These are phyloP conservation scores for Pristiophorus japonicus DNA, from an alignment of 2,113 vertebrate species.

Conservation along the genomic window DNA sequence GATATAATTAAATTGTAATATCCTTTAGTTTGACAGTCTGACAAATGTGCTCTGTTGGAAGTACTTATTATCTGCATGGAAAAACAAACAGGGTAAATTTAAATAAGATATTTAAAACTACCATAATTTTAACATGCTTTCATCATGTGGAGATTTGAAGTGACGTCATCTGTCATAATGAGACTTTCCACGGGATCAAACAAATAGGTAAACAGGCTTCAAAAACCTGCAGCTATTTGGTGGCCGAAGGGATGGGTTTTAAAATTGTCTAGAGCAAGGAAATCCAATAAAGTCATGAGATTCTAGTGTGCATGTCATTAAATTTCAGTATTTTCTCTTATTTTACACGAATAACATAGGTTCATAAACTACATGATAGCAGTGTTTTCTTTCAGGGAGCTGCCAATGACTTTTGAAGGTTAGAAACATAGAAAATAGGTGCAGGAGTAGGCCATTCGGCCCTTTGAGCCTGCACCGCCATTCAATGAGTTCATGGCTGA, in stretches of 20 bases:
- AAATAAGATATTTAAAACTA: neutral
- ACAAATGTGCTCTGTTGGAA: neutral
- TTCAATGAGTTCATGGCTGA: too few relatives aligned
- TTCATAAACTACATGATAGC: too few relatives aligned
- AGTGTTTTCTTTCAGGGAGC: neutral
- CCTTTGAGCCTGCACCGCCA: too few relatives aligned
- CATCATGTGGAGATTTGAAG: too few relatives aligned
- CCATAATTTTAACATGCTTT: neutral
- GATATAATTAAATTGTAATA: too few relatives aligned
- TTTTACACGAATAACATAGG: neutral
- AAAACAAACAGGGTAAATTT: neutral
- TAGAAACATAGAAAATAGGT: too few relatives aligned
- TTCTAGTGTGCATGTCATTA: neutral
- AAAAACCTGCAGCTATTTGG: neutral
- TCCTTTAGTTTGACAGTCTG: too few relatives aligned
- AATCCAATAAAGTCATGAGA: too few relatives aligned
- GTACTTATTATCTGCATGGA: neutral
- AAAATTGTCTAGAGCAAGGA: neutral
- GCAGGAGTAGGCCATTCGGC: too few relatives aligned
- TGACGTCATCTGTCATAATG: neutral
- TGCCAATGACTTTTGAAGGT: neutral
- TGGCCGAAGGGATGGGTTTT: neutral
- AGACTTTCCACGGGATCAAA: neutral
- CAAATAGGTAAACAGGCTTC: neutral
- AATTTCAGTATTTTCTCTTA: neutral